Evolutionary conservation across 2,888 invertebrate genomes (phyloP), one percentile per base, ranked within the genome.

Genomic region (Cryptus armator): DNA sequence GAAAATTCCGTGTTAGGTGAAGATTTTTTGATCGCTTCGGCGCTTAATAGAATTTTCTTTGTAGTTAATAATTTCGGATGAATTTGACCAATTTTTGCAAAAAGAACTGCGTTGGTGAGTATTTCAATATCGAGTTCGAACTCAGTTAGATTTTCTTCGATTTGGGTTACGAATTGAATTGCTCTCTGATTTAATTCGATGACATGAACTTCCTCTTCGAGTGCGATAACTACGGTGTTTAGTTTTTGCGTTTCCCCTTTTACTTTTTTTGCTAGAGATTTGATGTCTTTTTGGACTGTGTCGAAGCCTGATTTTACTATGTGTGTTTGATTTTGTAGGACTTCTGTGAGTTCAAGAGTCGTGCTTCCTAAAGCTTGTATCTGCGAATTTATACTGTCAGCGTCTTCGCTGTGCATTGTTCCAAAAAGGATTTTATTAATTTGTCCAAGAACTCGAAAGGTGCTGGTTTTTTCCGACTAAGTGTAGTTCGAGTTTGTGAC

Each of bases 381-480:
- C 10, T 46, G 46, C 10, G 46, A 10, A 10, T 46, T 46, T 10
- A 14, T 46, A 0, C 46, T 10, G 3, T 46, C 46, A 12, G 46
- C 29, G 14, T 51, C 1, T 32, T 62, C 14, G 12, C 14, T 7
- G 10, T 43, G 51, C 37, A 66, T 6, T 1, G 76, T 76, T 2
- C 64, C 66, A 4, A 66, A 46, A 12, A 76, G 12, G 1, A 67
- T 43, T 46, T 59, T 76, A 14, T 51, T 43, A 4, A 76, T 64
- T 59, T 75, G 16, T 5, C 62, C 3, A 32, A 2, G 14, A 62
- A 43, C 7, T 14, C 46, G 7, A 51, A 16, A 16, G 16, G 51
- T 16, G 3, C 51, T 16, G 16, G 51, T n/a, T 51, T 16, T 51
- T 6, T 3, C 16, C 16, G 19, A 16, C 6, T 16, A 14, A 14